Conservation (phyloP, 2,888 invertebrate genomes). For the Melanostoma mellinum region DNA sequence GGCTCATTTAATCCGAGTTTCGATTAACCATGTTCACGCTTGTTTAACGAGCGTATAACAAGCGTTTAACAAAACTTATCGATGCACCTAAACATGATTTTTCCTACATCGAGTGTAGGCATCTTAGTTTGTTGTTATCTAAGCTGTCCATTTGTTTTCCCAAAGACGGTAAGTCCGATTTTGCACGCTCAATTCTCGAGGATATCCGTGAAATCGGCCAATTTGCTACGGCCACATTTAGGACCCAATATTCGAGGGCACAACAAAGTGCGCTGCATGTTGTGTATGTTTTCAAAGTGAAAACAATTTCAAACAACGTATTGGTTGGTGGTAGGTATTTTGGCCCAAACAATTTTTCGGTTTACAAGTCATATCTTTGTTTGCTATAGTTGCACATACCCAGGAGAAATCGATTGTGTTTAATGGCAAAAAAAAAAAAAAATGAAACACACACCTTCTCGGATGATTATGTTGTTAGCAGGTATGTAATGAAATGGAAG, state of each 20-base stretch:
- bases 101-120: slow-evolving; percentile 31
- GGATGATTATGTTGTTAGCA: slow-evolving; percentile 70
- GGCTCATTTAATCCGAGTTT: slow-evolving; percentile 45
- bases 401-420: slow-evolving; percentile 48
- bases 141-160: slow-evolving; percentile 45
- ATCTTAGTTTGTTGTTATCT: slow-evolving; percentile 40
- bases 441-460: slow-evolving; percentile 33
- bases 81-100: slow-evolving; percentile 41
- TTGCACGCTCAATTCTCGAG: slow-evolving; percentile 59
- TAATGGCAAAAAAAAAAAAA: slow-evolving; percentile 29
- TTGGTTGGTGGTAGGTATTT: slow-evolving; percentile 34
- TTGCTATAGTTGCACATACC: slow-evolving; percentile 4
- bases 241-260: slow-evolving; percentile 36
- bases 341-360: slow-evolving; percentile 10
- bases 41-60: slow-evolving; percentile 56
- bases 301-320: slow-evolving; percentile 60
- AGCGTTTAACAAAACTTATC: slow-evolving; percentile 56
- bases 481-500: slow-evolving; percentile 54
- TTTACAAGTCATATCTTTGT: slow-evolving; percentile 13
- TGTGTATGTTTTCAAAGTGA: slow-evolving; percentile 51
- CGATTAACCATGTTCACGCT: slow-evolving; percentile 37
- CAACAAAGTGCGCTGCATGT: slow-evolving; percentile 31
- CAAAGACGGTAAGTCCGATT: slow-evolving; percentile 40
- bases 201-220: slow-evolving; percentile 67
- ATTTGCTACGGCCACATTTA: slow-evolving; percentile 62